These are phyloP conservation scores for Anastrepha obliqua DNA, from an alignment of 1,140 invertebrate genomes.

Conservation along the genomic window DNA sequence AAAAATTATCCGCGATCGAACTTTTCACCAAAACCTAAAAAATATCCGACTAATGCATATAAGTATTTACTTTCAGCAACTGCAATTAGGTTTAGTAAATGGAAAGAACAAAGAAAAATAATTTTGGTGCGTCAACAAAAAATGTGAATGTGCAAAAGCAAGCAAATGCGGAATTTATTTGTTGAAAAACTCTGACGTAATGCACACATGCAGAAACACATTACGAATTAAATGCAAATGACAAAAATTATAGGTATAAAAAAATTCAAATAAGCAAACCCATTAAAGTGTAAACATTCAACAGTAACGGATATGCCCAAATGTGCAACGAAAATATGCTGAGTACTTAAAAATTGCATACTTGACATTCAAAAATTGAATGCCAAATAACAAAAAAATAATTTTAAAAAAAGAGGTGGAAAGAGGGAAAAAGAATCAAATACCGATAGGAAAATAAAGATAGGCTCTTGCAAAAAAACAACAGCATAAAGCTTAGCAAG, in stretches of 20 bases:
- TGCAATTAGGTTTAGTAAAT: not conserved
- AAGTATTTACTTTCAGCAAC: not conserved
- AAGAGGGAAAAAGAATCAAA: not conserved
- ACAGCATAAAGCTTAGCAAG: not conserved
- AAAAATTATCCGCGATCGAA: no score
- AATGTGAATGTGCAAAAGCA: not conserved
- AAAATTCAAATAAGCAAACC: not conserved
- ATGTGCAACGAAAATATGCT: not conserved
- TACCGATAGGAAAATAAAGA: not conserved
- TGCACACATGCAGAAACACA: not conserved
- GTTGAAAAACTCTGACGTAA: slow-evolving; percentile 34
- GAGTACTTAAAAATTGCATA: not conserved
- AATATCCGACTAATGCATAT: no score
- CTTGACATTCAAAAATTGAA: slow-evolving; percentile 38
- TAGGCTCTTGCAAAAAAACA: not conserved
- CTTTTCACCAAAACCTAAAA: no score
- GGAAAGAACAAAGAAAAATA: not conserved
- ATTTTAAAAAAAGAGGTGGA: not conserved
- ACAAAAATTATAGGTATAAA: not conserved
- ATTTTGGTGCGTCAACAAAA: not conserved
- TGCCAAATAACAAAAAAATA: not conserved
- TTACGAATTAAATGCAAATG: slow-evolving; percentile 10
- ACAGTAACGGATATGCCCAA: slow-evolving; percentile 7
- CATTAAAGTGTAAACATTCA: not conserved
- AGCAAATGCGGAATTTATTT: slow-evolving; percentile 13